Evolutionary conservation across 2,113 vertebrate genomes (phyloP), one percentile per base, ranked within the genome.

Genomic region (Catharus minimus): DNA sequence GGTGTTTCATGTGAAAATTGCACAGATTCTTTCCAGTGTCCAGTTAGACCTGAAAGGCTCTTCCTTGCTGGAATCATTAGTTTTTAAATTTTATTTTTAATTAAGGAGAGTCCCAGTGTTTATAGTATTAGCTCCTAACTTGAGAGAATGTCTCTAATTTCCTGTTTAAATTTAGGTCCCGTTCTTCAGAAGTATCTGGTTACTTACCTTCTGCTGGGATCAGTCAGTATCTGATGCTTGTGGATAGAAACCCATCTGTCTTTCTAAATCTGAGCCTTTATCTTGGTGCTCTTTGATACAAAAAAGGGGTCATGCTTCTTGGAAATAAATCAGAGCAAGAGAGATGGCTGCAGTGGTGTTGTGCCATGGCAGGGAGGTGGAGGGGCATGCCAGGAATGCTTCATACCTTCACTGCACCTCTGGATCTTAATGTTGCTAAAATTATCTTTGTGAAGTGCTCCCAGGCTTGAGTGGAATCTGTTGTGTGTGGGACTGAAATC

Each of bases 131-230:
- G 53, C 50, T 82, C 36, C 46, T 78, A 41, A 84, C 55, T 84
- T n/a, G 61, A 38, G 49, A 67, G 33, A 84, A 82, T 73, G 53
- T 77, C 24, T 93, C 66, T 78, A 27, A 62, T 89, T 90, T 95
- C 88, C 86, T 90, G 69, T 86, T 93, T 88, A 93, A 95, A 90
- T 90, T 94, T 93, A 90, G 83, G 91, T 55, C 75, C 44, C 2
- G 2, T 82, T 89, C 85, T 88, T 87, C 55, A 85, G 2, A 82
- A 92, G 91, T 94, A 85, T 92, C 83, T 0, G 1, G 75, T 95
- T 95, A 87, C 89, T 71, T 87, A 15, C 93, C 93, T 94, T 95
- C 94, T 93, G 91, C 91, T 89, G 60, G 87, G 62, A 89, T 93
- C 93, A 94, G 55, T 93, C 81, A 85, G 49, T 82, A 94, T 96